Conservation (phyloP, 2,888 invertebrate genomes). For the Autographa gamma region DNA sequence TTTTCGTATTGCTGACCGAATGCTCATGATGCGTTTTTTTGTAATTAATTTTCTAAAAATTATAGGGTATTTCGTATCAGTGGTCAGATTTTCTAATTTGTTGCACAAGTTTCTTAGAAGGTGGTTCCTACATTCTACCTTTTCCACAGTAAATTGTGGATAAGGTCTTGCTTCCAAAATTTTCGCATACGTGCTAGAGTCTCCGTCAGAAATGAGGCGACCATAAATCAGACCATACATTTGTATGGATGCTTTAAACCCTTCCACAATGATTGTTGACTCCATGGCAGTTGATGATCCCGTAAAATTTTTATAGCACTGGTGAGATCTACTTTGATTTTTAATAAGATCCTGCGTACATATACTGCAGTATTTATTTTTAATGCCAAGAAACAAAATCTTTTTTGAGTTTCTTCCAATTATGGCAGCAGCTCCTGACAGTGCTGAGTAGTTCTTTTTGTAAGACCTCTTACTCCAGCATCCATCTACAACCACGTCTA, state of each 20-base stretch:
- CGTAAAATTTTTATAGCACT: slow-evolving; percentile 36
- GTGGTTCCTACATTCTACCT: slow-evolving; percentile 14
- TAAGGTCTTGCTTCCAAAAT: slow-evolving; percentile 28
- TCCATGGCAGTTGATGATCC: slow-evolving; percentile 33
- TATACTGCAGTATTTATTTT: slow-evolving; percentile 49
- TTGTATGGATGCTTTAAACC: slow-evolving; percentile 8
- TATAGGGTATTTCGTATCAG: no score
- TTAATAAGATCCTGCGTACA: slow-evolving; percentile 32
- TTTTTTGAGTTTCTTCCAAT: slow-evolving; percentile 40
- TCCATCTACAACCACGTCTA: slow-evolving; percentile 48
- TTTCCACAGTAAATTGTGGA: slow-evolving; percentile 16
- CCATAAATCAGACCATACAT: slow-evolving; percentile 29
- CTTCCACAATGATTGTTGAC: slow-evolving; percentile 20
- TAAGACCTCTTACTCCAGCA: slow-evolving; percentile 46
- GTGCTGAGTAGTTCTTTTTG: slow-evolving; percentile 46
- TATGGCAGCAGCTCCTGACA: slow-evolving; percentile 51
- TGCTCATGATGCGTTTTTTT: not conserved
- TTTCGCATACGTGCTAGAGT: slow-evolving; percentile 31
- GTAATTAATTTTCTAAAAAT: no score
- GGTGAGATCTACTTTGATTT: slow-evolving; percentile 14
- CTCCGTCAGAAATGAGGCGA: slow-evolving; percentile 35
- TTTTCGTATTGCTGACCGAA: no score
- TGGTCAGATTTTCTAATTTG: not conserved
- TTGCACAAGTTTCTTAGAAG: slow-evolving; percentile 10
- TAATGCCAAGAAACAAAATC: slow-evolving; percentile 38